Evolutionary conservation across 2,113 vertebrate species (phyloP).

Genomic region (Phainopepla nitens): DNA sequence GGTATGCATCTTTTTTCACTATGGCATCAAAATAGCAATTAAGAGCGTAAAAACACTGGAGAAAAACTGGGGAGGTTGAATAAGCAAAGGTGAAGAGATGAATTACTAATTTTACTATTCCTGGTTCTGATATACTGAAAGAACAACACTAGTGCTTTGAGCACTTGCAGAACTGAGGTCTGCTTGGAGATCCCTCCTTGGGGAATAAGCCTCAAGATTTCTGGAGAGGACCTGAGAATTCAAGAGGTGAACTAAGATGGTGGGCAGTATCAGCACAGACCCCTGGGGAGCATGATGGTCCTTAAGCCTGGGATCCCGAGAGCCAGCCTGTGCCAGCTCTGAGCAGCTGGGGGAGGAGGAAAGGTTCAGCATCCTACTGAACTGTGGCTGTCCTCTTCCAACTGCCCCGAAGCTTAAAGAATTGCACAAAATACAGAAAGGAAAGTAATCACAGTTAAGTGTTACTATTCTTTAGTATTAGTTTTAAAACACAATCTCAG

Average conservation of each 20-base stretch:
- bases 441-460: background rate
- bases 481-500: background rate
- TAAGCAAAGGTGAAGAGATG: background rate
- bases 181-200: background rate
- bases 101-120: background rate
- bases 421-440: background rate
- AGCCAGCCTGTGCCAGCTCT: fast-evolving
- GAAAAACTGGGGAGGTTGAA: background rate
- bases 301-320: background rate
- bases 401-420: background rate
- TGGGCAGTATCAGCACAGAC: background rate
- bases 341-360: background rate
- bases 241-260: background rate
- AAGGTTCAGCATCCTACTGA: background rate
- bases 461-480: background rate
- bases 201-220: background rate
- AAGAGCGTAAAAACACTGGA: background rate
- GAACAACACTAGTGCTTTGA: background rate
- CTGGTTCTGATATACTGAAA: background rate
- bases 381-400: background rate
- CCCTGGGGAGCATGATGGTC: background rate
- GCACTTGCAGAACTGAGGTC: background rate
- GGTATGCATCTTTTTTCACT: background rate
- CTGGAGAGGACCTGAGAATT: background rate
- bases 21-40: background rate